Evolutionary conservation across 2,888 invertebrate species (phyloP), one percentile per base, ranked within the genome.

Genomic region (Caenorhabditis sinica): DNA sequence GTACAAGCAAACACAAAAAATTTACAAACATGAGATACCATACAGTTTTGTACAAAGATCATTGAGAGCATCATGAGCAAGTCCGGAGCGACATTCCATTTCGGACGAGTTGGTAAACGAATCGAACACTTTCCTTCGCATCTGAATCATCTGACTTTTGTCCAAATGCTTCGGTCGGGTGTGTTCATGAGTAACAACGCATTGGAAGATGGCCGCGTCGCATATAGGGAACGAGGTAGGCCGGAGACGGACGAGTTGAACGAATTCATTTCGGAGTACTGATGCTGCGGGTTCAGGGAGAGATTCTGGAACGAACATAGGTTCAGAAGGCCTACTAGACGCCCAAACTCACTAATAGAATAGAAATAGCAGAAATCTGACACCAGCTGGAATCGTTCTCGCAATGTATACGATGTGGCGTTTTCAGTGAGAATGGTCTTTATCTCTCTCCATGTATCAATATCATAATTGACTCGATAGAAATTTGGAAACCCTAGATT

Each of bases 291-390:
- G 87, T 20, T 87, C 87, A 0, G 82, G 80, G 1, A 88, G 81
- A 0, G 73, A 56, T 68, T 82, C 86, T 88, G 56, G 20, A 56
- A n/a, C n/a, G n/a, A n/a, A n/a, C n/a, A n/a, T n/a, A n/a, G n/a
- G n/a, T n/a, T n/a, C n/a, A n/a, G 51, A 51, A 20, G 9, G 2
- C 61, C 15, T 43, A 49, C n/a, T n/a, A 43, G 2, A 20, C 20
- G 17, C n/a, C n/a, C n/a, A 51, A 65, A 63, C 82, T 63, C n/a
- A 85, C 86, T 86, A 17, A 65, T 82, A 2, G 86, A 60, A 74
- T 87, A 88, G 49, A 87, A 87, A 45, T 83, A 76, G 49, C 88
- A 88, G 45, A 88, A 88, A 36, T 88, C 88, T 13, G 83, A 82
- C 15, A 86, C 73, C 20, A 88, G 43, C 71, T 88, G 88, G 49